Conservation (phyloP, 2,113 vertebrate species). For the Myotis lucifugus region DNA sequence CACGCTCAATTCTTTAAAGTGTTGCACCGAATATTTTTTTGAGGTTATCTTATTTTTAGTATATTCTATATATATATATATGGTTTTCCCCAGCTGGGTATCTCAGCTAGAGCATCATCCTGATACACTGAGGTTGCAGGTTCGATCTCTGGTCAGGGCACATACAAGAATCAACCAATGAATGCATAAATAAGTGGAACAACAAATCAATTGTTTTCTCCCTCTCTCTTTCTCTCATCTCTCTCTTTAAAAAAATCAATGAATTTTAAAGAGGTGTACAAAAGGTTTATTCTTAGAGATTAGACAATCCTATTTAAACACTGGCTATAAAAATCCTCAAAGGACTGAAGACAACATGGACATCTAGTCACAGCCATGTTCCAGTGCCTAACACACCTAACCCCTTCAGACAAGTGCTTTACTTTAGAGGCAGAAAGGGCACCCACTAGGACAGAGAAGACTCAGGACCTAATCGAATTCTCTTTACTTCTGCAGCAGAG, state of each 20-base stretch:
- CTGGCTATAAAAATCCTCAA: not conserved
- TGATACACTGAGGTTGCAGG: not conserved
- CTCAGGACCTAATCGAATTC: not conserved
- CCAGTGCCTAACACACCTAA: not conserved
- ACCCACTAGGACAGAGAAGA: not conserved
- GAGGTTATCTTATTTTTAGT: conserved; percentile 17
- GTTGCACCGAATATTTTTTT: not conserved
- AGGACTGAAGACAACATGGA: not conserved
- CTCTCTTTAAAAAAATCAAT: not conserved
- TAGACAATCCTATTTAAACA: conserved; percentile 11
- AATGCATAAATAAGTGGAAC: not conserved
- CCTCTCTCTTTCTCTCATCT: not conserved
- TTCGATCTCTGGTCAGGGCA: not conserved
- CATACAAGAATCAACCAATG: not conserved
- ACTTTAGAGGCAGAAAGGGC: not conserved
- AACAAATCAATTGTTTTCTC: not conserved
- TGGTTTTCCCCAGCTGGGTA: not conserved
- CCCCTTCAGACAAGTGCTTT: not conserved
- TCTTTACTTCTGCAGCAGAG: not conserved
- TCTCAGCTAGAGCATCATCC: not conserved
- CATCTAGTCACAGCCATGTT: not conserved
- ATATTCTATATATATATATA: not conserved
- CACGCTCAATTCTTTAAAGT: not conserved
- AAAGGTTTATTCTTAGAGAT: not conserved
- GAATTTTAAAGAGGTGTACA: not conserved